Evolutionary conservation across 1,140 invertebrate genomes (phyloP).

Genomic region (Pogonomyrmex barbatus): DNA sequence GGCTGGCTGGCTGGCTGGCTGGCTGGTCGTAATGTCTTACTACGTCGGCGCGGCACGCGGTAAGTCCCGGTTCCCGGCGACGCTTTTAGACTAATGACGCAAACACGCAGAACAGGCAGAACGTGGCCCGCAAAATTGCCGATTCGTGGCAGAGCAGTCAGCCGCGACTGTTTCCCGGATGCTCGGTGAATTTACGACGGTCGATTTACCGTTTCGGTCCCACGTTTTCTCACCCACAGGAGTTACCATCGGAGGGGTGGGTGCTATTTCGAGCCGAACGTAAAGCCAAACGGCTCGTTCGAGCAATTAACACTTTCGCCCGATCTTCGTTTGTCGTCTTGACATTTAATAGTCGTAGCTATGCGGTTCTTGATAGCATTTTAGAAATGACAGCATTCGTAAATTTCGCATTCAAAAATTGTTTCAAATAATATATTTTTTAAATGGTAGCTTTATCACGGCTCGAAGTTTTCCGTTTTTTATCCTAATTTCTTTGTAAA

Average conservation of each 20-base stretch:
- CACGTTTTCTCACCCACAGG: slow-evolving; percentile 1
- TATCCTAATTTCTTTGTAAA: slow-evolving; percentile 26
- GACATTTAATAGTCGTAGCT: background rate
- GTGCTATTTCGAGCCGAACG: background rate
- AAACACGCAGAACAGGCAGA: slow-evolving; percentile 74
- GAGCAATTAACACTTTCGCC: background rate
- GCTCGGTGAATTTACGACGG: slow-evolving; percentile 38
- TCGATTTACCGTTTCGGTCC: slow-evolving; percentile 19
- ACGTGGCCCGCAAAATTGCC: slow-evolving; percentile 73
- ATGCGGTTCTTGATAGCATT: background rate
- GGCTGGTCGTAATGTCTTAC: slow-evolving; percentile 78
- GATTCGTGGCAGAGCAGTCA: slow-evolving; percentile 50
- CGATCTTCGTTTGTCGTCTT: background rate
- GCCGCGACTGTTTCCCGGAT: slow-evolving; percentile 48
- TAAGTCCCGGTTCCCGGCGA: slow-evolving; percentile 75
- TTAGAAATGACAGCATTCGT: background rate
- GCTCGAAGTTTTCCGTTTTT: background rate
- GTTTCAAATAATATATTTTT: background rate
- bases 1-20: slow-evolving; percentile 65
- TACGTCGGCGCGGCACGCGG: slow-evolving; percentile 63
- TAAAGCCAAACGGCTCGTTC: background rate
- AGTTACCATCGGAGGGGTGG: background rate
- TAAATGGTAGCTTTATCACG: background rate
- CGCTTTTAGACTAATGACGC: slow-evolving; percentile 82
- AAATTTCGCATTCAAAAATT: background rate